Percentiles rank a stretch among this genome's conserved stretches.
These are phyloP conservation scores for Toxotes jaculatrix DNA, from an alignment of 2,113 vertebrate genomes.

Conservation along the genomic window DNA sequence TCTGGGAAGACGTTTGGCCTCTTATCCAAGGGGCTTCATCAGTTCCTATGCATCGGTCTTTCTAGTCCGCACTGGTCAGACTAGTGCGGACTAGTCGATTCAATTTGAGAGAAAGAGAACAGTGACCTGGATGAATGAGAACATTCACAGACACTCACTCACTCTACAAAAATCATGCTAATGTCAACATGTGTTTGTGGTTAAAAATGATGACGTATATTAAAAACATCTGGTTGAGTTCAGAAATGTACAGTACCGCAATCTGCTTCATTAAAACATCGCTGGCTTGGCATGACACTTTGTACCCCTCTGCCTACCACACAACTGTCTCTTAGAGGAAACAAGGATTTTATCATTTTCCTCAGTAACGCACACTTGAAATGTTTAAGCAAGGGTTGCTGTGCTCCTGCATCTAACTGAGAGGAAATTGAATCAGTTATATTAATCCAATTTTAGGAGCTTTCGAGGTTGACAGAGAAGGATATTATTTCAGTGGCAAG, in stretches of 20 bases:
- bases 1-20: no score
- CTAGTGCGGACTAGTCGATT: no score
- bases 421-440: slow-evolving; percentile 79
- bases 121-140: no score
- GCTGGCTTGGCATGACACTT: background rate
- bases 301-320: background rate
- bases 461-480: slow-evolving; percentile 70
- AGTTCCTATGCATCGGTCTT: no score
- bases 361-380: slow-evolving; percentile 28
- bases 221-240: background rate
- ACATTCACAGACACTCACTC: background rate
- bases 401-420: slow-evolving; percentile 48
- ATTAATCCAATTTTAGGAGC: slow-evolving; percentile 74
- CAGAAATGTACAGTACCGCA: background rate
- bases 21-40: no score
- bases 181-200: background rate
- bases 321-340: slow-evolving; percentile 12
- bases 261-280: slow-evolving; percentile 9
- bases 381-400: slow-evolving; percentile 39
- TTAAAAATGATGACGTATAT: background rate
- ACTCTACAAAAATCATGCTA: background rate
- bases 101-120: no score
- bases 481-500: slow-evolving; percentile 71
- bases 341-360: slow-evolving; percentile 35
- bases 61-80: no score